These are phyloP conservation scores for Cardiocondyla obscurior DNA, from an alignment of 1,140 invertebrate genomes.

Conservation along the genomic window DNA sequence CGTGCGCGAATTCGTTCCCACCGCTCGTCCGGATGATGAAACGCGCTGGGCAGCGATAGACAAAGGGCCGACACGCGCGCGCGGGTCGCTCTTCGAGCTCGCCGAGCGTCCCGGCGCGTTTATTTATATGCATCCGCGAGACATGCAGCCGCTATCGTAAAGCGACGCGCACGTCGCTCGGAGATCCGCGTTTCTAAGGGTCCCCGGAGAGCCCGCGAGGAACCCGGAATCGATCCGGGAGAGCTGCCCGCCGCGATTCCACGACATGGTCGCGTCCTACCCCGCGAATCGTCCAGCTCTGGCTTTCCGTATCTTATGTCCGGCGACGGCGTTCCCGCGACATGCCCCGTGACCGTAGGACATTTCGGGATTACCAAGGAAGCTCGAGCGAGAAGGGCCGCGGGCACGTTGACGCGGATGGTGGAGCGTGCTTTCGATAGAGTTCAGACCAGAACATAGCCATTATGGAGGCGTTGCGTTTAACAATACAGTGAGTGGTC, in stretches of 20 bases:
- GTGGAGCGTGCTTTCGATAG: neutral
- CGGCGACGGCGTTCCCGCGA: conserved; percentile 12
- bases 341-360: conserved; percentile 44
- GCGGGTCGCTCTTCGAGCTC: neutral
- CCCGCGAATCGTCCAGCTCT: neutral
- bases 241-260: neutral
- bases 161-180: neutral
- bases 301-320: neutral
- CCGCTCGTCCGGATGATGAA: conserved; percentile 3
- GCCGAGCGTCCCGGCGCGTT: conserved; percentile 15
- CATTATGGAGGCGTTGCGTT: conserved; percentile 78
- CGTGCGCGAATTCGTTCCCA: conserved; percentile 4
- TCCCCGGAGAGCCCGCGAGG: neutral
- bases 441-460: conserved; percentile 38
- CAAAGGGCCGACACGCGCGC: conserved; percentile 12
- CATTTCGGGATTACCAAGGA: neutral
- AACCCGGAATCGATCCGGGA: neutral
- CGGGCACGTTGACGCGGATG: neutral
- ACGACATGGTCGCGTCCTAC: neutral
- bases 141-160: neutral
- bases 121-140: conserved; percentile 25
- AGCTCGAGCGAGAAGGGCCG: neutral
- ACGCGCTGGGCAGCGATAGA: conserved; percentile 17
- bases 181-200: neutral
- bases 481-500: conserved; percentile 80